phyloP scores from a whole-genome alignment of 2,797 vertebrate species.

The Trichosurus vulpecula region DNA sequence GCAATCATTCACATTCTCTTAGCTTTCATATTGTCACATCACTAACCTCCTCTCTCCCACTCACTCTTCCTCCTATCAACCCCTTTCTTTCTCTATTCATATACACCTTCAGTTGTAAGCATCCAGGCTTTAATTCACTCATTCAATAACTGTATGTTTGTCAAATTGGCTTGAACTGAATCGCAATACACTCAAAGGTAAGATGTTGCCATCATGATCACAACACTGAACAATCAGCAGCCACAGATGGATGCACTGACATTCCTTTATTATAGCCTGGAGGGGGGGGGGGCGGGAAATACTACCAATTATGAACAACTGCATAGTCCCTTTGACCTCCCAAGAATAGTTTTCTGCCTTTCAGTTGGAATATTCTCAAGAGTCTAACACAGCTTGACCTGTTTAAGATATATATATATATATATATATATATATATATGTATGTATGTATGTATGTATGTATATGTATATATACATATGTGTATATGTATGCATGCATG shows the following conservation, averaged over 20 bases:
- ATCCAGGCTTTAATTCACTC: not conserved
- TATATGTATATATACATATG: too few species aligned
- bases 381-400: not conserved
- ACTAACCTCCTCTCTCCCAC: not conserved
- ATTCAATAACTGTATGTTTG: not conserved
- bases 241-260: not conserved
- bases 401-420: rapidly evolving
- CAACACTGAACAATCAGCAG: not conserved
- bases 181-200: not conserved
- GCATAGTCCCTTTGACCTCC: not conserved
- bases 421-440: too few species aligned
- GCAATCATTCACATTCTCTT: not conserved
- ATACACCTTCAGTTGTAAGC: not conserved
- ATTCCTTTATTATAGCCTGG: not conserved
- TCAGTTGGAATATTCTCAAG: not conserved
- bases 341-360: not conserved
- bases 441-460: too few species aligned
- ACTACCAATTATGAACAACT: not conserved
- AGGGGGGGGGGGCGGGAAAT: too few species aligned
- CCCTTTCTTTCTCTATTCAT: not conserved
- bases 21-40: not conserved
- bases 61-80: not conserved
- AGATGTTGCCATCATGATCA: not conserved
- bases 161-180: not conserved
- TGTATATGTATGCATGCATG: too few species aligned